Conservation (phyloP, 2,113 vertebrate genomes). For the Hoplias malabaricus region DNA sequence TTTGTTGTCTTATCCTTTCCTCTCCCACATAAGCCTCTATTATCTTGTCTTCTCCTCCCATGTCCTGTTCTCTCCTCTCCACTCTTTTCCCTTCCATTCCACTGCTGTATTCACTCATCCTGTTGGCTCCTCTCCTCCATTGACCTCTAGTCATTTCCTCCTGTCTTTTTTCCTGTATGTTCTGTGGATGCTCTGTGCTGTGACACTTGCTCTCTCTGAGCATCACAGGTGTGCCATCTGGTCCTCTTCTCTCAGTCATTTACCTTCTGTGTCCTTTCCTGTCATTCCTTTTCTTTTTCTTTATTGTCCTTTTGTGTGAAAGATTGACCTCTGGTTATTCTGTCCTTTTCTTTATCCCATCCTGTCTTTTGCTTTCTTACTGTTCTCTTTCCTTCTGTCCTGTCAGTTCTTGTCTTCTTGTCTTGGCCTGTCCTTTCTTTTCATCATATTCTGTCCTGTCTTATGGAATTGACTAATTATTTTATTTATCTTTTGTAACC, state of each 20-base stretch:
- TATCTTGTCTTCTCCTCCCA: background rate
- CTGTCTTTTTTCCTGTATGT: background rate
- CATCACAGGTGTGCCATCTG: slow-evolving; percentile 4
- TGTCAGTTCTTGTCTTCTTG: no score
- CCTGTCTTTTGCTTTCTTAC: background rate
- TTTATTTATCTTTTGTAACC: no score
- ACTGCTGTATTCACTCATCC: background rate
- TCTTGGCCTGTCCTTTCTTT: background rate
- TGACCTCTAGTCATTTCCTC: no score
- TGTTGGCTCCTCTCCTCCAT: background rate
- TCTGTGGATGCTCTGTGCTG: background rate
- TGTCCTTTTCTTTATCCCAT: no score
- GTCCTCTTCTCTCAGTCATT: background rate
- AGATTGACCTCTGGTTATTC: no score
- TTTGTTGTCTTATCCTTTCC: background rate
- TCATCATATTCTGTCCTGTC: background rate
- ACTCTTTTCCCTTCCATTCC: background rate
- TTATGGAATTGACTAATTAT: background rate
- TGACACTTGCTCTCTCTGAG: slow-evolving; percentile 3
- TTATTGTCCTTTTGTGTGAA: background rate
- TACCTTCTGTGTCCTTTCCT: background rate
- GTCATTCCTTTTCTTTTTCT: background rate
- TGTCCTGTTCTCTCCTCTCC: background rate
- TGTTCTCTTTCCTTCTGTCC: background rate
- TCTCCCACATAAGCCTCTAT: no score